Base-by-base conservation (phyloP, 2,888 invertebrate species). In the Achlya flavicornis region DNA sequence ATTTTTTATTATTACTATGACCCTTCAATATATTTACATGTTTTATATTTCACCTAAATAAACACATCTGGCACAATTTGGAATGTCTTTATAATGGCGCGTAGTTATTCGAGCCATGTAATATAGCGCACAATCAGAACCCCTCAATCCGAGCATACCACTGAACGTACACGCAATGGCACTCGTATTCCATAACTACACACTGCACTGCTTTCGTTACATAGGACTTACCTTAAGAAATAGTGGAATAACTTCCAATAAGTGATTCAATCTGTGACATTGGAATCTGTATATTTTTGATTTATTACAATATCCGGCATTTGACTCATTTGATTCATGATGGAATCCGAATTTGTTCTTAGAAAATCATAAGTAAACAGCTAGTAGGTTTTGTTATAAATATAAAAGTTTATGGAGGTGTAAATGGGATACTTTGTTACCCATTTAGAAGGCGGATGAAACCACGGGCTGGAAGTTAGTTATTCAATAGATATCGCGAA, bases 101-200 rank as follows among this genome's bases (percentile, higher is more conserved):
- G 7, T 19, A 14, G 46, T n/a, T 53, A 53, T 53, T 53, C 53
- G 53, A 19, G 16, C 19, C 53, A 19, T 53, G 53, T 53, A 19
- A 10, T 19, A 10, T 53, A 3, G 19, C n/a, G 7, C 10, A 53
- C 53, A 19, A 53, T 53, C 53, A 10, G 53, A 53, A 19, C 16
- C 48, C 53, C 16, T 53, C 53, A 16, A 8, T n/a, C 53, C 53
- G 11, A 53, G 53, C 53, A 53, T 53, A 53, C 53, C 53, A 19
- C 10, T 53, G 53, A 16, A 48, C 48, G 48, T 53, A 19, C 19
- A 53, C 19, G 53, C 19, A 53, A 53, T 14, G 10, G 19, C 10
- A 53, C 3, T 19, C 53, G 19, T 19, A 53, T 10, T 19, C 53
- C n/a, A 19, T 53, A n/a, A 46, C 46, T 5, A n/a, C n/a, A 46